phyloP scores from a whole-genome alignment of 2,113 vertebrate genomes.

The Dolichotis patagonum region DNA sequence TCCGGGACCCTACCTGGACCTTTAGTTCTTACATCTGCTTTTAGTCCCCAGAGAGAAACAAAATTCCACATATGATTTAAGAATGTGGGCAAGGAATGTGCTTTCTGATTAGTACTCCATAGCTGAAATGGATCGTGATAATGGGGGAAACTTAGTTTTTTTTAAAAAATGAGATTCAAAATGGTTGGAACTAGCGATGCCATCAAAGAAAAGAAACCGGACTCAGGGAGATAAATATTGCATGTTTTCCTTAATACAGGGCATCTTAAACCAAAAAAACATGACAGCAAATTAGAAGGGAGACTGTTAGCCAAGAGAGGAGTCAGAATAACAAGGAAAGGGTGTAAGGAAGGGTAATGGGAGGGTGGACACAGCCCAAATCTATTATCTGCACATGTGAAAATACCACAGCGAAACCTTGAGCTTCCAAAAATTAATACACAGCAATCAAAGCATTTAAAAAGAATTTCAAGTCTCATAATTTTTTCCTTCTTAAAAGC shows the following conservation, averaged over 20 bases:
- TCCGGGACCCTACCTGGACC: fast-evolving
- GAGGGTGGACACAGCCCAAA: neutral
- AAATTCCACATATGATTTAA: neutral
- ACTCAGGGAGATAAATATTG: neutral
- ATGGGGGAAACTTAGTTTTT: neutral
- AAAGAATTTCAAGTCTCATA: neutral
- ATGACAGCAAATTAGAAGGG: neutral
- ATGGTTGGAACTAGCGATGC: neutral
- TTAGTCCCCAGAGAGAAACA: neutral
- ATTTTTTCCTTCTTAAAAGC: neutral
- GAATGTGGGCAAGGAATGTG: fast-evolving
- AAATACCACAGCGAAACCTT: neutral
- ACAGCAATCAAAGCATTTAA: neutral
- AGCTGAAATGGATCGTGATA: neutral
- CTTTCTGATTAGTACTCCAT: neutral
- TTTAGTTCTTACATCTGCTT: neutral
- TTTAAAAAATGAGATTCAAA: no score
- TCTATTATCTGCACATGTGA: neutral
- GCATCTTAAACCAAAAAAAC: neutral
- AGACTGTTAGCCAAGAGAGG: neutral
- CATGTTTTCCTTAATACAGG: neutral
- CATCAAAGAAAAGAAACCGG: no score
- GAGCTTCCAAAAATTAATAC: neutral
- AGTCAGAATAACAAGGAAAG: neutral
- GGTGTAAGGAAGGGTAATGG: neutral